These are phyloP conservation scores for Oconnorella tubifera DNA, from an alignment of 2,888 invertebrate species.

Conservation along the genomic window DNA sequence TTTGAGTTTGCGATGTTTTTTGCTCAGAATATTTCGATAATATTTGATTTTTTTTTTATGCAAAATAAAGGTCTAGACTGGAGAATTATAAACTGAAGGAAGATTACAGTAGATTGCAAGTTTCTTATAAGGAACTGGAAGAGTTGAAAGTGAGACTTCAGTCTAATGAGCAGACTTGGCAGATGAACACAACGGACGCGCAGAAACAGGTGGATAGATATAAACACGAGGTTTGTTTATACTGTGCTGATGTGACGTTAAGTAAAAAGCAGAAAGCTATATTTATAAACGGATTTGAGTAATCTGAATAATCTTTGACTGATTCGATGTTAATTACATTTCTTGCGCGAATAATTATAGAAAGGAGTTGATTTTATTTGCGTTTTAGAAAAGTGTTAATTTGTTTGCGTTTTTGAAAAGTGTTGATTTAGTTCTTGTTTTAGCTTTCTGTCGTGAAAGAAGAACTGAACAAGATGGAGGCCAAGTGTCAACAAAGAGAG, in stretches of 20 bases:
- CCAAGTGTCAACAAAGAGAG: conserved; percentile 67
- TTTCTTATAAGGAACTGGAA: conserved; percentile 52
- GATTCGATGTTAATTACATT: too few species aligned
- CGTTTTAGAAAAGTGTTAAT: too few species aligned
- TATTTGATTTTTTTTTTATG: not conserved
- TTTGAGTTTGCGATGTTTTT: too few species aligned
- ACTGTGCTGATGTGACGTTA: too few species aligned
- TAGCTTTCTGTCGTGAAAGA: conserved; percentile 57
- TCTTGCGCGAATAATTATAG: too few species aligned
- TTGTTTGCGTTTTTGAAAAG: not conserved
- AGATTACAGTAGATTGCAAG: conserved; percentile 53
- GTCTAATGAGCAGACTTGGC: conserved; percentile 46
- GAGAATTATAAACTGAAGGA: conserved; percentile 52
- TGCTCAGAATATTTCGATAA: too few species aligned
- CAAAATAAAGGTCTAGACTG: conserved; percentile 46
- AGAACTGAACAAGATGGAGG: conserved; percentile 71
- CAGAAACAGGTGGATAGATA: conserved; percentile 50
- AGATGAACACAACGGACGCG: conserved; percentile 51
- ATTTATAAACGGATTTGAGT: too few species aligned
- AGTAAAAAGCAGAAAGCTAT: too few species aligned
- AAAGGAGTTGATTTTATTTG: too few species aligned
- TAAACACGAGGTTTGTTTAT: conserved; percentile 43
- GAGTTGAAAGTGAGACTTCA: conserved; percentile 53
- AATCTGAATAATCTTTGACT: too few species aligned
- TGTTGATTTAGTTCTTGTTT: not conserved